Conservation (phyloP, 2,797 vertebrate genomes). For the Arctocebus calabarensis region DNA sequence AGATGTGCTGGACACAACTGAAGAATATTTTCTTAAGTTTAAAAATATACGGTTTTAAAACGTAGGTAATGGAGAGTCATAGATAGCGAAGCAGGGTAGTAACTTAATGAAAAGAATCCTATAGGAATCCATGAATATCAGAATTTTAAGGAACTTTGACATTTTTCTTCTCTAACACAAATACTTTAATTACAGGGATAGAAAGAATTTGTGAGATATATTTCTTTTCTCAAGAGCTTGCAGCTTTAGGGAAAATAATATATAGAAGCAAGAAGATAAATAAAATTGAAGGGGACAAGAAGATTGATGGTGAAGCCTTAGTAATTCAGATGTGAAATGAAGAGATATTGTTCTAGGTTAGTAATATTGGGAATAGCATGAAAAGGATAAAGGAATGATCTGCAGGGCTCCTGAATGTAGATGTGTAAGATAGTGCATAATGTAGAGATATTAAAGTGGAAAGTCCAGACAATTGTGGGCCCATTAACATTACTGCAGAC, state of each 20-base stretch:
- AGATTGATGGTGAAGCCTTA: not conserved
- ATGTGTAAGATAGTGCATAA: not conserved
- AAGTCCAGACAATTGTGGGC: not conserved
- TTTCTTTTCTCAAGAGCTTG: not conserved
- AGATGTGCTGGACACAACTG: not conserved
- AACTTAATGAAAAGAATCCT: not conserved
- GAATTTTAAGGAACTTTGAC: not conserved
- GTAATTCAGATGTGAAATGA: conserved; percentile 28
- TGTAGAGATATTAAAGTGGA: not conserved
- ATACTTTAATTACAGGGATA: conserved; percentile 1
- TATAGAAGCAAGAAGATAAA: not conserved
- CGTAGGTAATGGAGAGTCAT: not conserved
- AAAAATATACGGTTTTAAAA: not conserved
- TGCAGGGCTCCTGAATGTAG: not conserved
- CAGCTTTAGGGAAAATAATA: not conserved
- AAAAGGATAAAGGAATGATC: not conserved
- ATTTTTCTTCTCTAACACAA: not conserved
- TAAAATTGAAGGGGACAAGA: conserved; percentile 3
- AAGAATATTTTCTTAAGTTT: not conserved
- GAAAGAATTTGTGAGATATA: conserved; percentile 1
- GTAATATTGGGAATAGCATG: not conserved
- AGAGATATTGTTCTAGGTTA: not conserved
- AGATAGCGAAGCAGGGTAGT: not conserved
- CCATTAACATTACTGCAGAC: not conserved
- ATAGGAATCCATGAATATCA: not conserved